Base-by-base conservation (phyloP, 2,888 invertebrate genomes). In the Mimumesa dahlbomi region DNA sequence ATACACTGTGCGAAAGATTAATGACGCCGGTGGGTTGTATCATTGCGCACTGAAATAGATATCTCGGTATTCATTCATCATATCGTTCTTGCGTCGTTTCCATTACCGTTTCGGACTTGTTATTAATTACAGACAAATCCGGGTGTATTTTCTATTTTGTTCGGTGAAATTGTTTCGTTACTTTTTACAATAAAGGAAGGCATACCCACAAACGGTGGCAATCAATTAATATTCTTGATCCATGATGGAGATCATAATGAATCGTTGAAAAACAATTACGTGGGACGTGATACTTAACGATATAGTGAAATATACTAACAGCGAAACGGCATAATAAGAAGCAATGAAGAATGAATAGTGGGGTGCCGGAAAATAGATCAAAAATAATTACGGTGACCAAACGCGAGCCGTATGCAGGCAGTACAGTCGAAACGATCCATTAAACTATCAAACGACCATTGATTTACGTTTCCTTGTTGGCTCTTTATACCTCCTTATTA, bases 401-500 rank as follows among this genome's bases (percentile, higher is more conserved):
- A 59, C 50, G 64, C 29, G 42, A 22, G 40, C 16, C 40, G 49
- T 49, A 62, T 57, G 56, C 64, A 56, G 36, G 29, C 72, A 50
- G 34, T 49, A 31, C 31, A 34, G n/a, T 16, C 36, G 42, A 65
- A 76, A 70, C 77, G 67, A 77, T 72, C 61, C 68, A 77, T 77
- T 77, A 72, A 77, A 58, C 57, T 62, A 77, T 77, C 71, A 75
- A 53, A 74, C 62, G 54, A 50, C 43, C 64, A 58, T 72, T 77
- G 77, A 77, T 77, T 77, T 77, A 77, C 68, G 74, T 72, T 65
- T 77, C 54, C 67, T 67, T 49, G 63, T 54, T 63, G 49, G 42
- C 64, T 62, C 22, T 52, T 69, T 52, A 25, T 52, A 48, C 53
- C 59, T 56, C 56, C 64, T 69, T 62, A 73, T 73, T 75, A 56